Evolutionary conservation across 2,797 vertebrate species (phyloP), one percentile per base, ranked within the genome.

Genomic region (Muraenolepis orangiensis): DNA sequence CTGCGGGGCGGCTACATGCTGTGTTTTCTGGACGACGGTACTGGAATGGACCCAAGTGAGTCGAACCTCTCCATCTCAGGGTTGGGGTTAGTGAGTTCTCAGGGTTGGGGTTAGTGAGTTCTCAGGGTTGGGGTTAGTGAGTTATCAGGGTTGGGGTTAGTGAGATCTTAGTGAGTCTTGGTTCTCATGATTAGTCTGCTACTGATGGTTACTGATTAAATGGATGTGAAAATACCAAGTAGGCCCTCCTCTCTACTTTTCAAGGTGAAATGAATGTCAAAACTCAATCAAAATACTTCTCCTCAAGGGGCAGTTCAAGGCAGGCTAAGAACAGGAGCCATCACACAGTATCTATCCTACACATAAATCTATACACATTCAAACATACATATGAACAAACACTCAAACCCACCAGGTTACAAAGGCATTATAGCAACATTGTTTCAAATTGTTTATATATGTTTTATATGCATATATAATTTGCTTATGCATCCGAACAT

Each of bases 11-110:
- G 95, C 75, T 98, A 96, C 87, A 96, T 96, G 95, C 94, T 99
- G 12, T 98, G 96, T 91, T 99, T 99, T 91, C 93, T 99, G 87
- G 98, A 99, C 82, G 98, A 99, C 86, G 98, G 98, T 72, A 95
- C 93, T 40, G 98, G 98, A 92, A 99, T 99, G 98, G 97, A 98
- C 84, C 93, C 96, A 13, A 94, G 98, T 99, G 92, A 96, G 97
- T 95, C n/a, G 6, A 64, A 34, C 3, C 32, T 3, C 10, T 23
- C n/a, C 57, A 26, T 64, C 23, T 26, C n/a, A 11, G 4, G 42
- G 16, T 20, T 38, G 20, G 42, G 4, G 6, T 57, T n/a, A 1
- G 7, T 57, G 51, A n/a, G 8, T 18, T 23, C 51, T 57, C 3
- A 34, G 3, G 3, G 7, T 34, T 34, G 8, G 32, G 32, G 32